These are phyloP conservation scores for Standfussiana lucernea DNA, from an alignment of 2,888 invertebrate genomes.

Conservation along the genomic window DNA sequence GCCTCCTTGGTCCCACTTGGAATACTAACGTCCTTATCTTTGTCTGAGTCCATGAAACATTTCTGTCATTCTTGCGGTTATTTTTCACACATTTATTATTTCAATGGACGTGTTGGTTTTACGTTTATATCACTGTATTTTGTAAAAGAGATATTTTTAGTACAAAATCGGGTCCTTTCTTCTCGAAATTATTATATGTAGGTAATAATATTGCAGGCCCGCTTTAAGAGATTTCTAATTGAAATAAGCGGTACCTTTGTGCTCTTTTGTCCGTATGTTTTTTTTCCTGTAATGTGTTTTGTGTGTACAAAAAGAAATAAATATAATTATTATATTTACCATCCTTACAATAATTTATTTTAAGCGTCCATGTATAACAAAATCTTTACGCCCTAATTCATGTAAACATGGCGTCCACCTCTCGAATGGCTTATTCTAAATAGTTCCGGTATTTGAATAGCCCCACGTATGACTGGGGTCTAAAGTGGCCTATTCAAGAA, in stretches of 20 bases:
- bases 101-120: conserved; percentile 12
- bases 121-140: neutral
- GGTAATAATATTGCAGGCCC: too few species aligned
- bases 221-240: too few species aligned
- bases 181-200: neutral
- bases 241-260: too few species aligned
- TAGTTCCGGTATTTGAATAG: conserved; percentile 33
- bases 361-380: too few species aligned
- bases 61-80: conserved; percentile 21
- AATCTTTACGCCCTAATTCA: neutral
- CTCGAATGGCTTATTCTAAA: conserved; percentile 20
- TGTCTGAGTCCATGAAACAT: conserved; percentile 42
- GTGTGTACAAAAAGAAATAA: too few species aligned
- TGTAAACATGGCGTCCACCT: neutral
- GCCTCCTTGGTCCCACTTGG: conserved; percentile 34
- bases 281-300: too few species aligned
- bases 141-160: neutral
- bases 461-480: conserved; percentile 6
- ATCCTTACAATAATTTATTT: neutral
- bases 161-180: too few species aligned
- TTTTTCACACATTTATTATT: conserved; percentile 30
- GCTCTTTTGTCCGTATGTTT: too few species aligned
- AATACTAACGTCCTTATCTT: conserved; percentile 51
- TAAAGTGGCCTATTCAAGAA: conserved; percentile 30
- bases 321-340: too few species aligned